phyloP scores from a whole-genome alignment of 2,797 vertebrate species.

The Chrosomus eos region DNA sequence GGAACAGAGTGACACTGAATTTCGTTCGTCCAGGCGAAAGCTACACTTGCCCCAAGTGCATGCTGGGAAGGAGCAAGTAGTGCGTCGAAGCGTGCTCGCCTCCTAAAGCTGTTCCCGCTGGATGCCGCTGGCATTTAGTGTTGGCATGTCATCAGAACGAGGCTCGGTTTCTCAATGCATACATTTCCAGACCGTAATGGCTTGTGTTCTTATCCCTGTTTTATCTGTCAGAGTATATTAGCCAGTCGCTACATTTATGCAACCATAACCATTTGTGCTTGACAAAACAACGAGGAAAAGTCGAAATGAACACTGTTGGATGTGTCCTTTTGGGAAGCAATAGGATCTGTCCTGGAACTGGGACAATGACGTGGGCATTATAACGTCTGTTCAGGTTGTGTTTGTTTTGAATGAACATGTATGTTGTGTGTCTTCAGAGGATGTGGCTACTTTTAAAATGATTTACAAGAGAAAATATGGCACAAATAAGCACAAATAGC shows the following conservation, averaged over 20 bases:
- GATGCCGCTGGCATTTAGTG: not conserved
- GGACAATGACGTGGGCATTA: slow-evolving; percentile 80
- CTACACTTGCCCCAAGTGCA: slow-evolving; percentile 84
- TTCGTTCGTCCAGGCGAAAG: slow-evolving; percentile 76
- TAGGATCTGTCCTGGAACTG: slow-evolving; percentile 62
- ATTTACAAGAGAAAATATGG: slow-evolving; percentile 60
- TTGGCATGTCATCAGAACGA: not conserved
- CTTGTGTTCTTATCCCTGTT: slow-evolving; percentile 18
- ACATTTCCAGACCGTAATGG: slow-evolving; percentile 28
- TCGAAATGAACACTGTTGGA: not conserved
- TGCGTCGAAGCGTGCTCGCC: slow-evolving; percentile 92
- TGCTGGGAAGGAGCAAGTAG: slow-evolving; percentile 87
- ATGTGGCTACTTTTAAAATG: slow-evolving; percentile 61
- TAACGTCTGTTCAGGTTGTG: slow-evolving; percentile 73
- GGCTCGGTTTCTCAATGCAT: not conserved
- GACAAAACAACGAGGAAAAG: slow-evolving; percentile 2
- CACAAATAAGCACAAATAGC: slow-evolving; percentile 76
- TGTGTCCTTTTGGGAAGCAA: slow-evolving; percentile 27
- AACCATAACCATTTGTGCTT: slow-evolving; percentile 53
- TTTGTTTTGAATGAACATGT: slow-evolving; percentile 63
- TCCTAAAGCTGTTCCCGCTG: slow-evolving; percentile 78
- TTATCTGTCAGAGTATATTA: slow-evolving; percentile 17
- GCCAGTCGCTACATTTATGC: slow-evolving; percentile 65
- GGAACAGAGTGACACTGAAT: slow-evolving; percentile 90
- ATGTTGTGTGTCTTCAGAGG: slow-evolving; percentile 67